Percentiles rank a stretch among this genome's conserved stretches.
phyloP scores from a whole-genome alignment of 1,140 invertebrate genomes.

The Lepidurus couesii region DNA sequence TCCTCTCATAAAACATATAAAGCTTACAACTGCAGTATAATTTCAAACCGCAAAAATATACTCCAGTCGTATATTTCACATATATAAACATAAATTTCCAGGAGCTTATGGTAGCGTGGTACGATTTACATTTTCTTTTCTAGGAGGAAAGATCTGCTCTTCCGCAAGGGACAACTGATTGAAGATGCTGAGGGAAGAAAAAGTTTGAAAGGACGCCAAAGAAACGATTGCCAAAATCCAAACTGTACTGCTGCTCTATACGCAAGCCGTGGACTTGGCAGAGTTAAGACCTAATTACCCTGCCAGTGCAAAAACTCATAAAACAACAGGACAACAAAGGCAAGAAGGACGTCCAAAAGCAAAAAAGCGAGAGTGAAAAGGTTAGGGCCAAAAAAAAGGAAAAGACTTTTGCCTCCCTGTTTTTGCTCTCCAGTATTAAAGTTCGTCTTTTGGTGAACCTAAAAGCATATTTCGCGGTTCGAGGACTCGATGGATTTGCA shows the following conservation, averaged over 20 bases:
- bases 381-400: not conserved
- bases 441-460: not conserved
- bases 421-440: not conserved
- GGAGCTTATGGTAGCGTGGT: no score
- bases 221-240: not conserved
- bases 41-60: no score
- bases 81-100: no score
- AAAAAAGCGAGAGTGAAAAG: not conserved
- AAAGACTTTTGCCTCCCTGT: not conserved
- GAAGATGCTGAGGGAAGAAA: not conserved
- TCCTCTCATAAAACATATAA: no score
- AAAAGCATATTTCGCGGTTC: not conserved
- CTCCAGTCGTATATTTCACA: no score
- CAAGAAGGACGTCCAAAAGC: not conserved
- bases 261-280: not conserved
- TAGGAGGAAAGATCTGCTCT: no score
- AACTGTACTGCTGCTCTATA: not conserved
- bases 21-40: no score
- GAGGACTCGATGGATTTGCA: not conserved
- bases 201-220: not conserved
- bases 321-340: not conserved
- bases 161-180: no score
- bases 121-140: no score
- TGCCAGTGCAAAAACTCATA: conserved; percentile 1
- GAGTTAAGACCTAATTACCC: conserved; percentile 13